These are phyloP conservation scores for Choristoneura rosaceana DNA, from an alignment of 2,888 invertebrate genomes.

Conservation along the genomic window DNA sequence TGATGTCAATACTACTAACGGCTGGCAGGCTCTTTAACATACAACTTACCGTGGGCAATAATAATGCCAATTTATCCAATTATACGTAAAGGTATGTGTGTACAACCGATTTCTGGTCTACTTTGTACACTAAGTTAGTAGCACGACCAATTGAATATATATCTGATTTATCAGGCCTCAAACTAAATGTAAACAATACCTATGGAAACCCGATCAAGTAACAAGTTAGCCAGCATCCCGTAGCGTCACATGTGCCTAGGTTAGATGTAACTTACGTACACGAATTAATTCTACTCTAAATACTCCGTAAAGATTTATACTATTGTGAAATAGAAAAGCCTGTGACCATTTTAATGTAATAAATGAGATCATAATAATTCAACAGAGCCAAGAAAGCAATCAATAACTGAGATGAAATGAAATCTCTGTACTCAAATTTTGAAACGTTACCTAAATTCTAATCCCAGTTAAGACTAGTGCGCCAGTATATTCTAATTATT, in stretches of 20 bases:
- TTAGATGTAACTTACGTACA: constrained; percentile 35
- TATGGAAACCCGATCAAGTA: constrained; percentile 34
- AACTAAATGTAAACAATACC: constrained; percentile 39
- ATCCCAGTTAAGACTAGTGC: neutral
- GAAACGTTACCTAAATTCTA: neutral
- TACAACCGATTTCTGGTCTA: constrained; percentile 59
- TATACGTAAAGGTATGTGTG: constrained; percentile 51
- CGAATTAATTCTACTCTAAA: constrained; percentile 7
- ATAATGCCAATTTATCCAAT: constrained; percentile 76
- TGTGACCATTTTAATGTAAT: neutral
- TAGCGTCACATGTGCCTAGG: constrained; percentile 36
- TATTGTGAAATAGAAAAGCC: constrained; percentile 42
- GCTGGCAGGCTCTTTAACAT: constrained; percentile 67
- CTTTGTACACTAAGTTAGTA: constrained; percentile 66
- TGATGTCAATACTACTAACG: constrained; percentile 74
- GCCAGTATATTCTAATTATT: constrained; percentile 24
- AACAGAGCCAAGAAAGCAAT: constrained; percentile 25
- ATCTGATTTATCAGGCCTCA: constrained; percentile 44
- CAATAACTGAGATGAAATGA: constrained; percentile 32
- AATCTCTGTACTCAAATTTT: constrained; percentile 13
- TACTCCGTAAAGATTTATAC: constrained; percentile 28
- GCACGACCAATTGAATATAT: constrained; percentile 57
- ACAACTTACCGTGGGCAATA: constrained; percentile 80
- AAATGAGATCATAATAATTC: constrained; percentile 1
- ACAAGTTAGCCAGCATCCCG: constrained; percentile 38